These are phyloP conservation scores for Vanessa tameamea DNA, from an alignment of 1,140 invertebrate species.

Conservation along the genomic window DNA sequence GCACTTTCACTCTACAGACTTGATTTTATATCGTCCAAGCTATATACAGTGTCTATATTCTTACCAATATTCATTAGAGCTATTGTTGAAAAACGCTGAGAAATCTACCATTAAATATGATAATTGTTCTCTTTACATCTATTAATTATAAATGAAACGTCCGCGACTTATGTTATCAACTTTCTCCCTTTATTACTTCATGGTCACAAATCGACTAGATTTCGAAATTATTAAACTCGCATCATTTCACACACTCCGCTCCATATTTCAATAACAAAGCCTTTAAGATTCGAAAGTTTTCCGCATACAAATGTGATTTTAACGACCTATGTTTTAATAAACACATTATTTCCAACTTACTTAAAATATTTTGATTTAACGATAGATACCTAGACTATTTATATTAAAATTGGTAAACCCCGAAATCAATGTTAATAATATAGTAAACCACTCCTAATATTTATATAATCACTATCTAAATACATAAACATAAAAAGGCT, in stretches of 20 bases:
- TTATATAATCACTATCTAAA: too few relatives aligned
- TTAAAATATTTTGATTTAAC: too few relatives aligned
- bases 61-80: not conserved
- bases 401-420: too few relatives aligned
- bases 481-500: not conserved
- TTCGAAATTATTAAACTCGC: conserved; percentile 5
- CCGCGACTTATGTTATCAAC: not conserved
- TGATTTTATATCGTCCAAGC: not conserved
- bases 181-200: not conserved
- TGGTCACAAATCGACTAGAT: not conserved
- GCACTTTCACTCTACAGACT: conserved; percentile 26
- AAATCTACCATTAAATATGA: too few relatives aligned
- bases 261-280: conserved; percentile 6
- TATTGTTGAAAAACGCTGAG: not conserved
- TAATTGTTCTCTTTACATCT: too few relatives aligned
- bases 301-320: not conserved
- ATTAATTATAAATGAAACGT: not conserved
- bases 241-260: conserved; percentile 1
- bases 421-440: too few relatives aligned
- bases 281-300: conserved; percentile 5
- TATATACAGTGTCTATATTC: not conserved
- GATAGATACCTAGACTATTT: too few relatives aligned
- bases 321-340: not conserved
- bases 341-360: not conserved
- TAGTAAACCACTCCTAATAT: too few relatives aligned